These are phyloP conservation scores for Ahaetulla prasina DNA, from an alignment of 2,113 vertebrate species.

Conservation along the genomic window DNA sequence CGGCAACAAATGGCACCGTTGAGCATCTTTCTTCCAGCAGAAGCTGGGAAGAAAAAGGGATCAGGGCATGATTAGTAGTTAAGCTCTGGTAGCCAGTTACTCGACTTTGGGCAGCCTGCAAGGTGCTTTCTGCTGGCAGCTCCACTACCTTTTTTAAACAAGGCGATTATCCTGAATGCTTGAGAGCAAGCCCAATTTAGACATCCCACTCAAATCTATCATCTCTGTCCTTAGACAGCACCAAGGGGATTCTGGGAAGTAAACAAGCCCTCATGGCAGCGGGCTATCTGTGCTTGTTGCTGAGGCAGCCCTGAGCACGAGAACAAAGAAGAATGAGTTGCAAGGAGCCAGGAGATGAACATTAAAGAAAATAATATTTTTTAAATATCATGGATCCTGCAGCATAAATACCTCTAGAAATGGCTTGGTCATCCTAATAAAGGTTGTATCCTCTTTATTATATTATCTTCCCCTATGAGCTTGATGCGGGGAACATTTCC, in stretches of 20 bases:
- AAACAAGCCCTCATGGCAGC: not conserved
- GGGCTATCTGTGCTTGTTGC: not conserved
- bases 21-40: not conserved
- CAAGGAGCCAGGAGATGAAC: not conserved
- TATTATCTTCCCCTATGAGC: not conserved
- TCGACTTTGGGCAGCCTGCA: not conserved
- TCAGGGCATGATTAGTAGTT: not conserved
- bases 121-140: not conserved
- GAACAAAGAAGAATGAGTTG: not conserved
- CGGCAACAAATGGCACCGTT: not conserved
- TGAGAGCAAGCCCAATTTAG: not conserved
- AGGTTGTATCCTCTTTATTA: not conserved
- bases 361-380: not conserved
- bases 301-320: not conserved
- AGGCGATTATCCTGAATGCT: not conserved
- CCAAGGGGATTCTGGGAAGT: constrained; percentile 2
- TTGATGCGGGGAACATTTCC: not conserved
- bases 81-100: not conserved
- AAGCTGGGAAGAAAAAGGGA: not conserved
- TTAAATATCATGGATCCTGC: not conserved
- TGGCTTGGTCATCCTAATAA: not conserved
- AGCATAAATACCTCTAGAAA: not conserved
- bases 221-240: not conserved
- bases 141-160: not conserved
- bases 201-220: not conserved